Base-by-base conservation (phyloP, 2,888 invertebrate genomes). In the Antheraea yamamai region DNA sequence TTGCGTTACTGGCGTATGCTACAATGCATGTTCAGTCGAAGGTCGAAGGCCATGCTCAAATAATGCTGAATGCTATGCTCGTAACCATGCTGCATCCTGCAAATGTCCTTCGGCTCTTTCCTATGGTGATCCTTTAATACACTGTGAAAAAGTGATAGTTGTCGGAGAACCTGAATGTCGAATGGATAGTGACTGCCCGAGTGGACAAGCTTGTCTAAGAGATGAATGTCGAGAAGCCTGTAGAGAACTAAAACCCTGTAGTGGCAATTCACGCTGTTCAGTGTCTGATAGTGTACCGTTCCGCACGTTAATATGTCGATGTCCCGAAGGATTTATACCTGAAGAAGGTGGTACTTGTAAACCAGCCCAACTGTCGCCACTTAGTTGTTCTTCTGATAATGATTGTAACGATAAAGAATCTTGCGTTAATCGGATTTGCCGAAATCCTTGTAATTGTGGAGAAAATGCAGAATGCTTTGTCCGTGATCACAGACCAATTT, bases 371-470 rank as follows among this genome's bases (percentile, higher is more conserved):
- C 90, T 97, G 77, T 96, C 97, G 87, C 96, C 96, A 78, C 96
- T 96, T 80, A 97, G 97, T 73, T 98, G 98, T 85, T 96, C 96
- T 26, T 95, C 96, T 14, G 98, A 98, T 86, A 95, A 95, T 77
- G 98, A 98, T 80, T 98, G 98, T 87, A 95, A 95, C 7, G 96
- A 96, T 73, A 96, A 96, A 79, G 97, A 98, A 88, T 97, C 98
- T 16, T 98, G 98, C 86, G 96, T 98, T 68, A 98, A 98, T 85
- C 95, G 98, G 83, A 96, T 97, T 81, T 98, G 98, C 85, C 96
- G 97, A 81, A 97, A 97, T 83, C 98, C 98, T 20, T 98, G 98
- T 89, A 97, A 97, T 85, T 98, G 98, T 87, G 98, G 98, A 74
- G 96, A 96, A 64, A 97, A 98, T 84, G 97, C 98, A 64, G 96